phyloP scores from a whole-genome alignment of 2,888 invertebrate genomes.

The Scaptomyza reducta region DNA sequence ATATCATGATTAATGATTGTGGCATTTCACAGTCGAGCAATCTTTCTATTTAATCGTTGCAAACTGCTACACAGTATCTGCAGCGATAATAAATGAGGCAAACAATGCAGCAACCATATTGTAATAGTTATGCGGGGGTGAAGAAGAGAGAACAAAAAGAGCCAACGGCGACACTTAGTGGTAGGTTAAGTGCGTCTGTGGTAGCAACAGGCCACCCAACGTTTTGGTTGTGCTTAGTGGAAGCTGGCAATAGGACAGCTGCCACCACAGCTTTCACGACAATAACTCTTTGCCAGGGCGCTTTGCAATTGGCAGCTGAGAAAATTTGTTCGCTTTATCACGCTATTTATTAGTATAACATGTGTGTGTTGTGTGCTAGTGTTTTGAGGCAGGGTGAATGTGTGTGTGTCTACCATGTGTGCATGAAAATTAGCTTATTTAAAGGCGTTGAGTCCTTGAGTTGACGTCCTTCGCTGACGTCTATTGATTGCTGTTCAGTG shows the following conservation, averaged over 20 bases:
- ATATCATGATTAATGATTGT: neutral
- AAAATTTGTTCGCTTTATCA: constrained; percentile 14
- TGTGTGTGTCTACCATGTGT: constrained; percentile 32
- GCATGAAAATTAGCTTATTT: constrained; percentile 71
- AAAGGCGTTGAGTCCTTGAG: constrained; percentile 56
- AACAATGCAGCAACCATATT: constrained; percentile 29
- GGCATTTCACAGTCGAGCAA: constrained; percentile 1
- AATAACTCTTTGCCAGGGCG: constrained; percentile 13
- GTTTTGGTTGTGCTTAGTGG: constrained; percentile 9
- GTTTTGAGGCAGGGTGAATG: neutral
- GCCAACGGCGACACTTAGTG: constrained; percentile 23
- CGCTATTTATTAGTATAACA: neutral
- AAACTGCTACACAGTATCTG: constrained; percentile 29
- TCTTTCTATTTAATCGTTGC: neutral
- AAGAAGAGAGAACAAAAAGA: neutral
- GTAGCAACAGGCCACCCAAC: constrained; percentile 4
- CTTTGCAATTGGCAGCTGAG: constrained; percentile 17
- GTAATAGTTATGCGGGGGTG: constrained; percentile 21
- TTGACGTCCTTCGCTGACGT: constrained; percentile 33
- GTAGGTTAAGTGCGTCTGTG: constrained; percentile 24
- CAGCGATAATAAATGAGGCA: constrained; percentile 33
- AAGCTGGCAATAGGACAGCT: constrained; percentile 18
- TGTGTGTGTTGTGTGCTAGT: neutral
- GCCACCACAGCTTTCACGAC: constrained; percentile 11
- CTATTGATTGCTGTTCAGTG: constrained; percentile 64